Evolutionary conservation across 1,140 invertebrate genomes (phyloP).

Genomic region (Lanistes nyassanus): DNA sequence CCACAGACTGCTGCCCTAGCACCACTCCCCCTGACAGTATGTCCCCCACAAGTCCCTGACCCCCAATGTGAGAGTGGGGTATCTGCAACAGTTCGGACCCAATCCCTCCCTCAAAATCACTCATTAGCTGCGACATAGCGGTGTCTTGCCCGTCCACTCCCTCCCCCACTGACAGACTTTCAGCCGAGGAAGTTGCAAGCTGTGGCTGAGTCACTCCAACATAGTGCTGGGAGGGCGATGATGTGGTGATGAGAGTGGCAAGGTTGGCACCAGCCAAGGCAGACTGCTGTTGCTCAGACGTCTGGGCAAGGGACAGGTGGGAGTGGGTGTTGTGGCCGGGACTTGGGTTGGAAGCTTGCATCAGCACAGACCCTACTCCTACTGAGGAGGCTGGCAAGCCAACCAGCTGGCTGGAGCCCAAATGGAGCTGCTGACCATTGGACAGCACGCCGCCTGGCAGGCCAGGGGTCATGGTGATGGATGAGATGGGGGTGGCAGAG

Average conservation of each 20-base stretch:
- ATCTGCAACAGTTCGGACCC: constrained; percentile 19
- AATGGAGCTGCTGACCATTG: constrained; percentile 20
- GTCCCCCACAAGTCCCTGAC: not conserved
- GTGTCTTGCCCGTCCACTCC: constrained; percentile 11
- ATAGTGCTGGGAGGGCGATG: constrained; percentile 1
- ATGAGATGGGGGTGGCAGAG: not conserved
- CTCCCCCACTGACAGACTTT: constrained; percentile 14
- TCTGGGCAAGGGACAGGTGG: not conserved
- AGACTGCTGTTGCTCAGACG: not conserved
- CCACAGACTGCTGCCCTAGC: constrained; percentile 7
- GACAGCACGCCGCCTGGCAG: constrained; percentile 25
- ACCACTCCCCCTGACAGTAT: not conserved
- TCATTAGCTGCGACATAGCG: constrained; percentile 18
- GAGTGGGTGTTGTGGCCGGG: not conserved
- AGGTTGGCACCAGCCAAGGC: not conserved
- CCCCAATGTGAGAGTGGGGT: constrained; percentile 8
- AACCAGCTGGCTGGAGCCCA: constrained; percentile 3
- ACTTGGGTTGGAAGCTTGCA: not conserved
- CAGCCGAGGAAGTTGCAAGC: not conserved
- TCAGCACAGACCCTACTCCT: not conserved
- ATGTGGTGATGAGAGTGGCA: not conserved
- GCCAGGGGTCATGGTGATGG: constrained; percentile 19
- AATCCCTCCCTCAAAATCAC: constrained; percentile 14
- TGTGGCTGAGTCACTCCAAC: constrained; percentile 10
- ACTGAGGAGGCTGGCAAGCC: not conserved